Percentiles rank a stretch among this genome's conserved stretches.
These are phyloP conservation scores for Enteromius paludinosus DNA, from an alignment of 2,797 vertebrate genomes.

Conservation along the genomic window DNA sequence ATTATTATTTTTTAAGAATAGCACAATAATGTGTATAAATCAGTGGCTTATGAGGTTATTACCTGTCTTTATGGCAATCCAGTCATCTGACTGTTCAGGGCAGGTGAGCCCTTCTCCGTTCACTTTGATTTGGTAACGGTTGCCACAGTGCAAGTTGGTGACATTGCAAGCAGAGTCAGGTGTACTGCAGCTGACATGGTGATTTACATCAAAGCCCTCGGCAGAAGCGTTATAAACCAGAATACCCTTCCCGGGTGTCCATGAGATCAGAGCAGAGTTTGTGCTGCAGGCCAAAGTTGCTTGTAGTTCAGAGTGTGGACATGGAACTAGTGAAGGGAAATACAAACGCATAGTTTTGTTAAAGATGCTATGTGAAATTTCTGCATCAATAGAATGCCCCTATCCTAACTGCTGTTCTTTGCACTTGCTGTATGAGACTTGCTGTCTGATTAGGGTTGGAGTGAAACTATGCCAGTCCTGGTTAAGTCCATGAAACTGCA, in stretches of 20 bases:
- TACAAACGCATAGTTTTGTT: not conserved
- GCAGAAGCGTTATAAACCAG: conserved; percentile 70
- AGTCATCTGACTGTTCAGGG: conserved; percentile 61
- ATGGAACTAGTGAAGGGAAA: conserved; percentile 69
- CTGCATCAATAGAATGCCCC: not conserved
- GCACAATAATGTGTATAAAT: not conserved
- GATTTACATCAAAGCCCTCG: not conserved
- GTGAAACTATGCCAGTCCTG: not conserved
- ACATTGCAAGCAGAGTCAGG: conserved; percentile 69
- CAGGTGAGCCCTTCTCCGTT: conserved; percentile 70
- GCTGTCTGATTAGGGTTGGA: not conserved
- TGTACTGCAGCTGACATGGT: conserved; percentile 67
- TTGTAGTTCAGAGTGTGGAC: conserved; percentile 66
- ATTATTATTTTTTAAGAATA: too few species aligned
- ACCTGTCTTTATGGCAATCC: conserved; percentile 70
- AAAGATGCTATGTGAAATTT: not conserved
- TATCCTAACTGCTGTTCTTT: not conserved
- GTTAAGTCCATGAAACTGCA: not conserved
- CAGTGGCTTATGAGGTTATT: conserved; percentile 24
- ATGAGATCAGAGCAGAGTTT: conserved; percentile 73
- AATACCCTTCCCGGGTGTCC: conserved; percentile 73
- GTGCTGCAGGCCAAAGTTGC: conserved; percentile 67
- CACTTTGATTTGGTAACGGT: conserved; percentile 72
- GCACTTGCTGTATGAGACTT: not conserved
- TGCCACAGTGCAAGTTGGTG: conserved; percentile 70